A percentile compares a stretch with the other conserved stretches of the same genome.
Evolutionary conservation across 2,797 vertebrate genomes (phyloP).

Genomic region (Spinus olivaceus): DNA sequence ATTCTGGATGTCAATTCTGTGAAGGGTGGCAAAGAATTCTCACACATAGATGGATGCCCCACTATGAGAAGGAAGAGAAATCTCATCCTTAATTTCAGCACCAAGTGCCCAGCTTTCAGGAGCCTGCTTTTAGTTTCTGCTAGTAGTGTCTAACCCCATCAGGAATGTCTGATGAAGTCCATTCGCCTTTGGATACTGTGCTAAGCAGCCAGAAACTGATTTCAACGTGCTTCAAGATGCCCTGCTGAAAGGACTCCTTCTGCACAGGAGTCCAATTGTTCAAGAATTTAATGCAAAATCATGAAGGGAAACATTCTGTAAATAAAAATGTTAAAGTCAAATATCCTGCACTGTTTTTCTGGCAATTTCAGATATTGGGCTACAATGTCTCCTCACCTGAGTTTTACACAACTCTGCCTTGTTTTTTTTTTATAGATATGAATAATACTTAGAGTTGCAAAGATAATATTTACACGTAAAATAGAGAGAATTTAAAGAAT

Average conservation of each 20-base stretch:
- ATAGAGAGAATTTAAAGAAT: neutral
- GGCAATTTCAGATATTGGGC: neutral
- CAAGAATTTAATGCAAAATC: neutral
- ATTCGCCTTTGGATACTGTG: neutral
- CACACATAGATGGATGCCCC: too few relatives aligned
- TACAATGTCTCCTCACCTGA: neutral
- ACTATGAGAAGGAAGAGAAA: neutral
- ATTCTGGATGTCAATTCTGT: neutral
- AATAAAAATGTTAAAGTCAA: neutral
- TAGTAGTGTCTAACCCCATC: neutral
- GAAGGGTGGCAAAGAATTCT: neutral
- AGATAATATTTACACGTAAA: neutral
- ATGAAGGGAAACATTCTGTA: neutral
- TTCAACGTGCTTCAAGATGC: neutral
- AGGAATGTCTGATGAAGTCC: neutral
- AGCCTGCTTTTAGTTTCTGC: neutral
- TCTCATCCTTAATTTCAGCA: neutral
- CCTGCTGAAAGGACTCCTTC: neutral
- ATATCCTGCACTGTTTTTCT: neutral
- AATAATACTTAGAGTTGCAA: neutral
- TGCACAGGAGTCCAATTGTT: neutral
- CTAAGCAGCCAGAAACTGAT: neutral
- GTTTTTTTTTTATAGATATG: neutral
- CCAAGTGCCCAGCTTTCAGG: neutral
- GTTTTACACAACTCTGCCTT: neutral